Base-by-base conservation (phyloP, 2,797 vertebrate species). In the Graptemys geographica region DNA sequence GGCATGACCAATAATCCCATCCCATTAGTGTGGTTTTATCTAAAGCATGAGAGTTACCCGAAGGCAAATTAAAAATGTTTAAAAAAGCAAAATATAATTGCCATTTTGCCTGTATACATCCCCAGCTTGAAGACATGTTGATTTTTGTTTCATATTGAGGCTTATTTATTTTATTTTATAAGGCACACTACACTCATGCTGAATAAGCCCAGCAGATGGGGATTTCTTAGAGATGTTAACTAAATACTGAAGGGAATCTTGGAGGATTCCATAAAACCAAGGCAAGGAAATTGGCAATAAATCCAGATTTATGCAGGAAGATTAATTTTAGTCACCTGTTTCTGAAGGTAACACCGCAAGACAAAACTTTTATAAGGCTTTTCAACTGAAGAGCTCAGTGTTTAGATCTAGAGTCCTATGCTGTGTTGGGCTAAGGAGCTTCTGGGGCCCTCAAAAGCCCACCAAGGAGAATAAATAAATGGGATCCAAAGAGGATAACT, bases 201-300 rank as follows among this genome's bases (percentile, higher is more conserved):
- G 76, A 90, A 95, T 96, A 95, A 94, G 56, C 86, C 90, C 56
- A 96, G 19, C 95, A 96, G 96, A 95, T 95, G 92, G 81, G 83
- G 82, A 92, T 93, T 96, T 95, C 79, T 96, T 95, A 96, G 95
- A 92, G 90, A 96, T 92, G 95, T 86, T 96, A 95, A 96, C 92
- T 96, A 91, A 95, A 96, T 65, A 81, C 87, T 95, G 89, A 96
- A 87, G 94, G 84, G 83, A 93, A 91, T 96, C 92, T 95, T 96
- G 95, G 52, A 74, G 90, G 89, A 96, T 76, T 9, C 96, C 93
- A 96, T 93, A 95, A 96, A 94, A 90, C 92, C 92, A 90, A 96
- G 86, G 95, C 53, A 84, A 76, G 87, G 89, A 96, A 95, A 95
- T 84, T 11, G 79, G 56, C 95, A 84, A 93, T 83, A 81, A 78